These are phyloP conservation scores for Cerceris ruficornis DNA, from an alignment of 2,888 invertebrate genomes.

Conservation along the genomic window DNA sequence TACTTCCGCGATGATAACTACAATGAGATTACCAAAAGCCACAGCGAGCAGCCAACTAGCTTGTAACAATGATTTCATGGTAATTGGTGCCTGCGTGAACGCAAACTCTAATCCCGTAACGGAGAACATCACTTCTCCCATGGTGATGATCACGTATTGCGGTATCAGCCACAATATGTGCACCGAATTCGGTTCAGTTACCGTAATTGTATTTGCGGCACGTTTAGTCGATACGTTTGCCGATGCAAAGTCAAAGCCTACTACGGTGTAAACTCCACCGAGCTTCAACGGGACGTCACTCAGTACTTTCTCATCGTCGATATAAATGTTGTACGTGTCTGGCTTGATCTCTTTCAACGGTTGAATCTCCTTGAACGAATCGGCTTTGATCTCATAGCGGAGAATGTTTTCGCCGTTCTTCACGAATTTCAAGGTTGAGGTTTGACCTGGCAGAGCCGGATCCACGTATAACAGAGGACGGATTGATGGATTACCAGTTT, in stretches of 20 bases:
- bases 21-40: slow-evolving; percentile 96
- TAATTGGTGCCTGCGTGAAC: slow-evolving; percentile 95
- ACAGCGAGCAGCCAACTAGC: slow-evolving; percentile 96
- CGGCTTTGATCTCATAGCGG: not conserved
- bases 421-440: slow-evolving; percentile 9
- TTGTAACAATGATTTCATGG: slow-evolving; percentile 97
- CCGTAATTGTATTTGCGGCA: slow-evolving; percentile 75
- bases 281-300: slow-evolving; percentile 81
- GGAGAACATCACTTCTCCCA: slow-evolving; percentile 97
- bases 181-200: slow-evolving; percentile 88
- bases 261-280: slow-evolving; percentile 87
- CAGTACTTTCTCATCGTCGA: slow-evolving; percentile 78
- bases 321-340: slow-evolving; percentile 80
- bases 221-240: not conserved
- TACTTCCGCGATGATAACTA: slow-evolving; percentile 92
- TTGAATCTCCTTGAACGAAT: not conserved
- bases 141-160: slow-evolving; percentile 95
- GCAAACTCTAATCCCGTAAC: slow-evolving; percentile 98
- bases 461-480: slow-evolving; percentile 76
- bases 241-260: slow-evolving; percentile 80
- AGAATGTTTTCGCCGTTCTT: not conserved
- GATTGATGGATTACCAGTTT: slow-evolving; percentile 76
- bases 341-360: slow-evolving; percentile 74
- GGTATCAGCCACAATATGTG: slow-evolving; percentile 94
- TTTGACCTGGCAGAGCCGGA: not conserved